Percentiles rank a stretch among this genome's conserved stretches.
Conservation (phyloP, 1,140 invertebrate species). For the Drosophila nannoptera region DNA sequence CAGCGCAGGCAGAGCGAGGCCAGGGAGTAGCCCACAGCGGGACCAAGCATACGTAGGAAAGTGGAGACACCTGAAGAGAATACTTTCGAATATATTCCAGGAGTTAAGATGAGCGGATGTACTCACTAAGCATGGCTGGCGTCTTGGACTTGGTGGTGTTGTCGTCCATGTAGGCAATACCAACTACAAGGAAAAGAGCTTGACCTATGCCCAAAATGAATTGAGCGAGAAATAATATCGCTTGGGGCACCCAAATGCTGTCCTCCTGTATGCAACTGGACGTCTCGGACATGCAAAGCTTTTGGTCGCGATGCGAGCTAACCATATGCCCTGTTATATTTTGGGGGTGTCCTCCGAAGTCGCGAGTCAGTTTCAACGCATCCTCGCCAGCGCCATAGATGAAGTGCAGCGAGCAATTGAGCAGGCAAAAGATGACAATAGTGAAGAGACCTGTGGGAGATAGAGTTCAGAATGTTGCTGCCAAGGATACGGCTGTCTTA, state of each 20-base stretch:
- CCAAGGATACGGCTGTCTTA: constrained; percentile 10
- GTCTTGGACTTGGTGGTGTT: constrained; percentile 85
- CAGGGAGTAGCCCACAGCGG: constrained; percentile 84
- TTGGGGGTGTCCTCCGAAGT: constrained; percentile 80
- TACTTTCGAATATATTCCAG: neutral
- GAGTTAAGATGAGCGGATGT: neutral
- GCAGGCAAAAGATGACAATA: constrained; percentile 84
- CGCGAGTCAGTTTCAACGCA: constrained; percentile 83
- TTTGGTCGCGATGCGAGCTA: constrained; percentile 27
- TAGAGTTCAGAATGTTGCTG: constrained; percentile 67
- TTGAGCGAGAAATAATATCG: constrained; percentile 83
- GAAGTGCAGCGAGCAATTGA: constrained; percentile 86
- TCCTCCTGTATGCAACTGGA: constrained; percentile 58
- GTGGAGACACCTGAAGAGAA: constrained; percentile 82
- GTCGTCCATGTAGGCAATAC: constrained; percentile 85
- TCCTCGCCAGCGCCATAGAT: constrained; percentile 86
- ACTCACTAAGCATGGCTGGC: constrained; percentile 83
- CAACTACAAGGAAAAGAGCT: constrained; percentile 83
- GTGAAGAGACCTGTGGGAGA: constrained; percentile 83
- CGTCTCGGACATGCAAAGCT: constrained; percentile 33
- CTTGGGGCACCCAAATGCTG: constrained; percentile 81
- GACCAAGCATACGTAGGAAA: constrained; percentile 85
- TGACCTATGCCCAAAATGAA: constrained; percentile 84
- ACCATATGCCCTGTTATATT: constrained; percentile 54
- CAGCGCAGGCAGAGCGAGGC: constrained; percentile 85